Evolutionary conservation across 2,797 vertebrate species (phyloP), one percentile per base, ranked within the genome.

Genomic region (Macroramphosus scolopax): DNA sequence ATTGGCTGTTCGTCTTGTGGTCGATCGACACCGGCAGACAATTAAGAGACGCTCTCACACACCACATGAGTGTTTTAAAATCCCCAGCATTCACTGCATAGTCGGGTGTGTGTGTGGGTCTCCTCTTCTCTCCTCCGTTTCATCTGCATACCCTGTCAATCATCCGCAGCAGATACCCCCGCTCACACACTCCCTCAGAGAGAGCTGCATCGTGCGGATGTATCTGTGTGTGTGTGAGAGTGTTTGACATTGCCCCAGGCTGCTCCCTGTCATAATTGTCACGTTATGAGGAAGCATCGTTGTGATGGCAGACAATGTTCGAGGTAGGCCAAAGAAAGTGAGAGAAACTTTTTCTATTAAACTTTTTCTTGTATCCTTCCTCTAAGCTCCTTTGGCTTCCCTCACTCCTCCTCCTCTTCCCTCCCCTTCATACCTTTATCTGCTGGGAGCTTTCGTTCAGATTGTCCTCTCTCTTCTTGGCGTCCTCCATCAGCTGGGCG

Each of bases 401-500:
- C n/a, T n/a, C n/a, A n/a, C 14, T 44, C 38, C 25, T 30, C 33
- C 40, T 6, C 6, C 10, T 22, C 13, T n/a, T 14, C 39, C 6
- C 14, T 3, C 17, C 18, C 29, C 43, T 63, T n/a, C 13, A 0
- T 50, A 88, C 87, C 82, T 95, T 93, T 45, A 97, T 91, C 63
- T 96, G 95, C 54, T 94, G 93, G 36, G 96, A 98, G 80, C 92
- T 94, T 79, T 97, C 93, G 0, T 88, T 93, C 48, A 95, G 89
- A 41, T 93, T 94, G 83, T 96, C 93, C 66, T 97, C 95, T 50
- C 95, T 83, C 42, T 92, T 91, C 47, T 91, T 90, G 61, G 93
- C 93, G 75, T 97, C 94, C 56, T 96, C 94, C 67, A 96, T 86
- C 85, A 97, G 89, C 77, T 93, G 92, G 0, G 93, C 92, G 2